Base-by-base conservation (phyloP, 2,113 vertebrate species). In the Myiozetetes cayanensis region DNA sequence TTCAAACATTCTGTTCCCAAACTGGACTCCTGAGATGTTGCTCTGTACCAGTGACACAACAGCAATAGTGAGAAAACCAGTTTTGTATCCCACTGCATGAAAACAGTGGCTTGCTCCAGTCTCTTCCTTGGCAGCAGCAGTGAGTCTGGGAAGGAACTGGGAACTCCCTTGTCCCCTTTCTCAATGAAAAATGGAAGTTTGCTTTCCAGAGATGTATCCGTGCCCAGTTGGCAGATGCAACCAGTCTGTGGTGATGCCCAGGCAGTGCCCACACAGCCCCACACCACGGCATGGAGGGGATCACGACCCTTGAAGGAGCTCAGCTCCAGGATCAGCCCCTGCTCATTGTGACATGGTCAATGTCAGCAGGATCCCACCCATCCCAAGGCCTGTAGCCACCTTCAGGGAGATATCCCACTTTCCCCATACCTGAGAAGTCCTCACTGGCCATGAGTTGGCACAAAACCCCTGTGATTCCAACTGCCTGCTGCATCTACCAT, bases 241-340 rank as follows among this genome's bases (percentile, higher is more conserved):
- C 12, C 33, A 30, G 18, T 23, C 37, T 20, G 30, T 49, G 81
- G 59, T 27, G 10, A 13, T 8, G 55, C 65, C n/a, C 46, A 22
- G 31, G 11, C 4, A 1, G 31, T 28, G 55, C 67, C 41, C 8
- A 2, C 31, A 30, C n/a, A 41, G 47, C 25, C 31, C 37, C 4
- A 5, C 22, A 16, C 41, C 12, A 2, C 0, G 1, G 4, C 58
- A 12, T 1, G 0, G 6, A 7, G 41, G 2, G 6, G 12, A 41
- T 24, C 10, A 2, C 0, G 1, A 17, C 11, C 33, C 31, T 58
- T 19, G 43, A 28, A 58, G 41, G 47, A 67, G 8, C 31, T 41
- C 83, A 10, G 7, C 20, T 52, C 63, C 18, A 35, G 70, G 28
- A 43, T 1, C 0, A 0, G 31, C 12, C 14, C 25, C 47, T 62